phyloP scores from a whole-genome alignment of 2,113 vertebrate genomes.

The Carlito syrichta region DNA sequence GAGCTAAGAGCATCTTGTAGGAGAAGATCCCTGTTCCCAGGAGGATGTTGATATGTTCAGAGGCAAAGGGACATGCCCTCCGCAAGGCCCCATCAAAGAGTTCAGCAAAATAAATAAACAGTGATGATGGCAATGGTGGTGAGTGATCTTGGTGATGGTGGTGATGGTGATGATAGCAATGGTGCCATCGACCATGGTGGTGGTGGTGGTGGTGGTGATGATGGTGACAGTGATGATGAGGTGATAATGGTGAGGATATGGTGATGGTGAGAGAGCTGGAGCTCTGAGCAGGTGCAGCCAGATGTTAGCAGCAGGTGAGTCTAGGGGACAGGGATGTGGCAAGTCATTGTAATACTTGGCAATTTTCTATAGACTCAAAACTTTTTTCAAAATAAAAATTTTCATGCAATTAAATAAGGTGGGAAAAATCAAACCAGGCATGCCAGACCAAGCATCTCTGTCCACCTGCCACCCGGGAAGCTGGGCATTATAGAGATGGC shows the following conservation, averaged over 20 bases:
- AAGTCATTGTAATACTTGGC: no score
- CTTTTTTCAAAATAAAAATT: neutral
- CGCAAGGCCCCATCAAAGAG: neutral
- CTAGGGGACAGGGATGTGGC: neutral
- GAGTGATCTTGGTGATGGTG: no score
- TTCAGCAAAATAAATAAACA: neutral
- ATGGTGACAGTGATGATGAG: no score
- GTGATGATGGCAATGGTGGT: fast-evolving
- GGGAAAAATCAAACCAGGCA: neutral
- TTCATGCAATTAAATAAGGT: neutral
- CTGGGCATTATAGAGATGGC: no score
- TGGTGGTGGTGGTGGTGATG: no score
- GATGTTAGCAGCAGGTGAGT: fast-evolving
- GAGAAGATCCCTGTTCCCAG: neutral
- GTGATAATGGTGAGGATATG: no score
- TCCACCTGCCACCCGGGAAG: fast-evolving
- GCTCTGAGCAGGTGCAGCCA: neutral
- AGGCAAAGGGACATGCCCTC: neutral
- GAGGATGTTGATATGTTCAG: neutral
- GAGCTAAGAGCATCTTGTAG: fast-evolving
- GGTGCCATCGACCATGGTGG: no score
- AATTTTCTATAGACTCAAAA: neutral
- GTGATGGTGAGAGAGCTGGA: neutral
- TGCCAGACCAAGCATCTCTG: neutral
- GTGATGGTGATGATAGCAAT: no score